Percentiles rank a stretch among this genome's conserved stretches.
Conservation (phyloP, 2,797 vertebrate genomes). For the Eidolon dupreanum region DNA sequence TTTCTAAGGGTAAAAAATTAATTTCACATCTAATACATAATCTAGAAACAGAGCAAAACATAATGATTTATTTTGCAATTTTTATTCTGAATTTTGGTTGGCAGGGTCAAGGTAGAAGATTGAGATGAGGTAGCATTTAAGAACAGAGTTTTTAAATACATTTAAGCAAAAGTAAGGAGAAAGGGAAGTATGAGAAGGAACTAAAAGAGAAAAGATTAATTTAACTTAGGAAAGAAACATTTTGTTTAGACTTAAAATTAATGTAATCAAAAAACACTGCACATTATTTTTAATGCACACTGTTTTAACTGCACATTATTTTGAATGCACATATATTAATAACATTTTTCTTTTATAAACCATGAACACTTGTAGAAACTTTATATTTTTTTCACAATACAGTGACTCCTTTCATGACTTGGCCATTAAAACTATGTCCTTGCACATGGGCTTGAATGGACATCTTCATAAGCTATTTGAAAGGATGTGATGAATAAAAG, state of each 20-base stretch:
- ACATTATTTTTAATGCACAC: no score
- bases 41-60: constrained; percentile 23
- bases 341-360: constrained; percentile 44
- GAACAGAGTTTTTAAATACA: constrained; percentile 13
- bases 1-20: constrained; percentile 65
- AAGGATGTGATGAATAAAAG: constrained; percentile 50
- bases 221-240: constrained; percentile 21
- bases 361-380: constrained; percentile 39
- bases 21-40: constrained; percentile 17
- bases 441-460: constrained; percentile 67
- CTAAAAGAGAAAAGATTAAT: background rate
- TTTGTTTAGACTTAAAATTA: background rate
- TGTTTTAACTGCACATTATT: no score
- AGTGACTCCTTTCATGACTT: constrained; percentile 68
- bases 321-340: constrained; percentile 35
- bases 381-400: constrained; percentile 59
- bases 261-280: background rate
- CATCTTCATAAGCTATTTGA: constrained; percentile 67
- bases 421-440: constrained; percentile 51
- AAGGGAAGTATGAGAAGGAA: background rate
- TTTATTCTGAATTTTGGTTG: constrained; percentile 64
- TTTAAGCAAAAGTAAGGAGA: background rate
- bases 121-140: background rate
- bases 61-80: constrained; percentile 33
- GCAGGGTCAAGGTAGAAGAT: background rate